Base-by-base conservation (phyloP, 2,113 vertebrate species). In the Amazona vittata region DNA sequence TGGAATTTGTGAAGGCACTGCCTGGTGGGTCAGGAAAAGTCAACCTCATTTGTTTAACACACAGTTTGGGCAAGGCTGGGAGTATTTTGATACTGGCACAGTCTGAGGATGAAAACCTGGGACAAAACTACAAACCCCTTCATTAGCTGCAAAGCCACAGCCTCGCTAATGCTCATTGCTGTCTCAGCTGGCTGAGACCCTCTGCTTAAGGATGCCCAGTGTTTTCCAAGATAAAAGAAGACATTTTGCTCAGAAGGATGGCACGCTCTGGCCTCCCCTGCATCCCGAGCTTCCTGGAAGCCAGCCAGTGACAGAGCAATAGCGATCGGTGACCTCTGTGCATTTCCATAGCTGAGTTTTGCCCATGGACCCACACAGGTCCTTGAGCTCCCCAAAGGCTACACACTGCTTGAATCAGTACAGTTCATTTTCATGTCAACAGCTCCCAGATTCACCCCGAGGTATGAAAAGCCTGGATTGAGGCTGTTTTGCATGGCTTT, bases 91-190 rank as follows among this genome's bases (percentile, higher is more conserved):
- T 11, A 13, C n/a, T 19, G 89, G 82, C 75, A 57, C 29, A 49
- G 47, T 20, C 41, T 53, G 62, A 76, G 80, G 65, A 84, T 49
- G 20, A 84, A 62, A 89, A 81, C 41, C 39, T 24, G 77, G 25
- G 69, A 13, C 25, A 57, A 41, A 84, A 92, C 26, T 15, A 26
- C 64, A 57, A 76, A 71, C 11, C 6, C 15, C 31, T 71, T 49
- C 52, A 31, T 29, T 9, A 86, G 77, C 41, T 44, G 67, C 52
- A 69, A 86, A 91, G 50, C 2, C 20, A 43, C 47, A 60, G 35
- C 37, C 33, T 47, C 0, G 1, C 31, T 83, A 60, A 43, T 1
- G 9, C n/a, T 68, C 19, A 2, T 33, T 35, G 76, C 31, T 24
- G 29, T 14, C 64, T 49, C 8, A 25, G 55, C 52, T 52, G 62